Percentiles rank a stretch among this genome's conserved stretches.
Evolutionary conservation across 2,797 vertebrate species (phyloP).

Genomic region (Tauraco hartlaubi): DNA sequence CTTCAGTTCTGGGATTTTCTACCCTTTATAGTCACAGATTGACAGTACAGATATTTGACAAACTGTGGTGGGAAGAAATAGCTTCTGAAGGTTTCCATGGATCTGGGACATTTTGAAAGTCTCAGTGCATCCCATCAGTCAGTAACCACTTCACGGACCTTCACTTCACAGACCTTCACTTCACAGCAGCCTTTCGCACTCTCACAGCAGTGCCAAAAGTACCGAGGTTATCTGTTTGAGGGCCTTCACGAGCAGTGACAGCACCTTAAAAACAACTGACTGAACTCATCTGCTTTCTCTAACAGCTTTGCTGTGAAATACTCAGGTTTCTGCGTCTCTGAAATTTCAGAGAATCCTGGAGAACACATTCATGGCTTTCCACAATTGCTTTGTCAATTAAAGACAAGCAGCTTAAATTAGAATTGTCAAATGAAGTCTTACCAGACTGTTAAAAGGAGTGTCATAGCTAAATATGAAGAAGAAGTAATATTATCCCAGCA

Average conservation of each 20-base stretch:
- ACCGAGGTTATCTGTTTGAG: accelerated
- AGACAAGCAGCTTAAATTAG: neutral
- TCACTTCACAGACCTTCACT: too few relatives aligned
- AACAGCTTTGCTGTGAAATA: neutral
- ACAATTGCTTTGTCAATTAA: neutral
- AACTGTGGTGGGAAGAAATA: neutral
- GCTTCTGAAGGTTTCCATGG: neutral
- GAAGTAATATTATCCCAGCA: neutral
- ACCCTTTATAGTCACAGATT: neutral
- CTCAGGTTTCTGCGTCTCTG: neutral
- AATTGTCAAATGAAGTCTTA: neutral
- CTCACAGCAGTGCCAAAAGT: neutral
- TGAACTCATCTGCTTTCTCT: neutral
- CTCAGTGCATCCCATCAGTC: neutral
- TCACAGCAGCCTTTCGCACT: neutral
- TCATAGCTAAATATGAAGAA: neutral
- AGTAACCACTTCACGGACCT: neutral
- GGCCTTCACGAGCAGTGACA: neutral
- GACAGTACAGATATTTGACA: neutral
- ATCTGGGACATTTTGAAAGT: neutral
- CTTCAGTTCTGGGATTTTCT: neutral
- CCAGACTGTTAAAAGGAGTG: neutral
- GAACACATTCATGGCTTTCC: neutral
- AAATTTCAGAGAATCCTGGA: neutral
- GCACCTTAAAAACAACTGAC: accelerated